Percentiles rank a stretch among this genome's conserved stretches.
Evolutionary conservation across 2,113 vertebrate genomes (phyloP).

Genomic region (Stercorarius parasiticus): DNA sequence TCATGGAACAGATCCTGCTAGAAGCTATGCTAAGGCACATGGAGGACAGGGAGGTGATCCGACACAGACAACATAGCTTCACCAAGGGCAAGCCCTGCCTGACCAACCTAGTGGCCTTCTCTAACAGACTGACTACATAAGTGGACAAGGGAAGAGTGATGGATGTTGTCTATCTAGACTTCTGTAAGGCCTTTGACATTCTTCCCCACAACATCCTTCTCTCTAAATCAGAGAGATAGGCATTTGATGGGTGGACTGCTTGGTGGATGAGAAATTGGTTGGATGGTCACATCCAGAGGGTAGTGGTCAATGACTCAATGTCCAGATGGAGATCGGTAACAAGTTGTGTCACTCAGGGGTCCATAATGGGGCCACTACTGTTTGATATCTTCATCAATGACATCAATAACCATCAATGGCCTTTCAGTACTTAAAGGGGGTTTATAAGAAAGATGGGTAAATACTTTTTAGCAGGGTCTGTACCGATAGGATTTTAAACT

Average conservation of each 20-base stretch:
- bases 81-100: neutral
- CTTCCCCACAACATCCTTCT: neutral
- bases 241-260: neutral
- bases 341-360: too few species aligned
- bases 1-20: neutral
- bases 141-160: neutral
- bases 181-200: neutral
- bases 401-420: neutral
- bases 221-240: neutral
- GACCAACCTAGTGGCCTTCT: neutral
- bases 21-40: neutral
- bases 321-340: neutral
- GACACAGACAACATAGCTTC: neutral
- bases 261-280: neutral
- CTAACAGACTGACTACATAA: neutral
- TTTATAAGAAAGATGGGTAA: neutral
- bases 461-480: neutral
- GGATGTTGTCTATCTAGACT: neutral
- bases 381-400: neutral
- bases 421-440: neutral
- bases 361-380: too few species aligned
- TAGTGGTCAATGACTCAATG: neutral
- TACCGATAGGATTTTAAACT: neutral
- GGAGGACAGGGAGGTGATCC: neutral
- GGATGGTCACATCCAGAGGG: neutral